phyloP scores from a whole-genome alignment of 2,113 vertebrate genomes.

The Steatornis caripensis region DNA sequence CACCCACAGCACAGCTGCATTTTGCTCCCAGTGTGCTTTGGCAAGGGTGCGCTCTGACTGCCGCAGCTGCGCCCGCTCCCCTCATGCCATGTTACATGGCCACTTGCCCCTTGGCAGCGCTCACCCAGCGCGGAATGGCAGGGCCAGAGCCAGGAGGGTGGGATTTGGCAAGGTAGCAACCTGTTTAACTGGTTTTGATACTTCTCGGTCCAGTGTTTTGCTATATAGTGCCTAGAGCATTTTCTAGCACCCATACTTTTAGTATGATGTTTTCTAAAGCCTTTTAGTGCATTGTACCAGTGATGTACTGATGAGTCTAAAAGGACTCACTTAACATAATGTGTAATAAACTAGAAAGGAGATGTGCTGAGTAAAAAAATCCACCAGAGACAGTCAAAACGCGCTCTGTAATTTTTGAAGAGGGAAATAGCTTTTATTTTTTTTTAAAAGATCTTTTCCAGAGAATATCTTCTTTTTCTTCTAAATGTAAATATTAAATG shows the following conservation, averaged over 20 bases:
- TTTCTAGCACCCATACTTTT: neutral
- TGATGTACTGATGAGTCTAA: neutral
- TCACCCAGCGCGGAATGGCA: rapidly evolving
- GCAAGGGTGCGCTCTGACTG: neutral
- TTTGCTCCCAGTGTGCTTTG: neutral
- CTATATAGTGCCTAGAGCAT: neutral
- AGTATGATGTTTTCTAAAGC: conserved; percentile 11
- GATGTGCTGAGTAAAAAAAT: neutral
- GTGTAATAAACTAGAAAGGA: neutral
- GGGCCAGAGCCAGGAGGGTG: neutral
- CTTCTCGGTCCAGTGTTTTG: neutral
- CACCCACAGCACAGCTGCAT: rapidly evolving
- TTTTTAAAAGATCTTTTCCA: neutral
- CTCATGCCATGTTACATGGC: rapidly evolving
- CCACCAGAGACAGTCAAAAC: neutral
- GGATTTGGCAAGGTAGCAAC: neutral
- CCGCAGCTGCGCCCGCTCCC: rapidly evolving
- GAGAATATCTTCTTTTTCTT: neutral
- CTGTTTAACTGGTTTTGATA: neutral
- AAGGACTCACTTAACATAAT: conserved; percentile 7
- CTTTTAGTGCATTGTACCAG: conserved; percentile 12
- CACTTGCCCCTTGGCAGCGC: rapidly evolving
- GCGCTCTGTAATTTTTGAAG: neutral
- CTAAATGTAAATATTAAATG: neutral
- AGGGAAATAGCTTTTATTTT: neutral